Conservation (phyloP, 1,140 invertebrate genomes). For the Halesus radiatus region DNA sequence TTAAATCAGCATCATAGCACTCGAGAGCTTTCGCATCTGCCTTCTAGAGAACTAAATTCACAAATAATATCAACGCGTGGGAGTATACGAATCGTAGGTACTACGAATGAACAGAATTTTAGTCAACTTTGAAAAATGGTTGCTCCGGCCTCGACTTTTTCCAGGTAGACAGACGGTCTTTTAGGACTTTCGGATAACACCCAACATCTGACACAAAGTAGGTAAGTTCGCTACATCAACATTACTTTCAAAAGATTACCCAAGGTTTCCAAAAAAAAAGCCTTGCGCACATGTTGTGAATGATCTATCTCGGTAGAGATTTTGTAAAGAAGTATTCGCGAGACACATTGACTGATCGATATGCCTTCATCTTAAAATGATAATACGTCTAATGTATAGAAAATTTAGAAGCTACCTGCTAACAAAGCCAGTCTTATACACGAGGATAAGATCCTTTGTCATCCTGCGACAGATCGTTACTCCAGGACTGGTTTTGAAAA, state of each 20-base stretch:
- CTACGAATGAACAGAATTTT: too few relatives aligned
- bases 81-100: too few relatives aligned
- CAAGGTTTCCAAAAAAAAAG: background rate
- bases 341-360: background rate
- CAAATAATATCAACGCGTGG: too few relatives aligned
- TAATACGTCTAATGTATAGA: background rate
- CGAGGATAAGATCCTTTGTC: background rate
- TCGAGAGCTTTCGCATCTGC: too few relatives aligned
- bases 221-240: conserved; percentile 3
- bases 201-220: background rate
- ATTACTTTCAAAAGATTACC: conserved; percentile 12
- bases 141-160: too few relatives aligned
- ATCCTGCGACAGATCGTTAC: too few relatives aligned
- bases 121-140: too few relatives aligned
- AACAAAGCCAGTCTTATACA: background rate
- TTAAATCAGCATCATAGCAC: too few relatives aligned
- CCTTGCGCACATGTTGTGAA: background rate
- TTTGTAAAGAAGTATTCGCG: background rate
- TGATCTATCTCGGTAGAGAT: background rate
- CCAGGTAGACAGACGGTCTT: too few relatives aligned
- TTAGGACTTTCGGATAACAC: background rate
- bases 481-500: too few relatives aligned
- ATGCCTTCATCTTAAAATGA: background rate
- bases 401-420: background rate
- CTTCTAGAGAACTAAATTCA: too few relatives aligned